Percentiles rank a stretch among this genome's conserved stretches.
phyloP scores from a whole-genome alignment of 2,113 vertebrate species.

The Oryzias curvinotus region DNA sequence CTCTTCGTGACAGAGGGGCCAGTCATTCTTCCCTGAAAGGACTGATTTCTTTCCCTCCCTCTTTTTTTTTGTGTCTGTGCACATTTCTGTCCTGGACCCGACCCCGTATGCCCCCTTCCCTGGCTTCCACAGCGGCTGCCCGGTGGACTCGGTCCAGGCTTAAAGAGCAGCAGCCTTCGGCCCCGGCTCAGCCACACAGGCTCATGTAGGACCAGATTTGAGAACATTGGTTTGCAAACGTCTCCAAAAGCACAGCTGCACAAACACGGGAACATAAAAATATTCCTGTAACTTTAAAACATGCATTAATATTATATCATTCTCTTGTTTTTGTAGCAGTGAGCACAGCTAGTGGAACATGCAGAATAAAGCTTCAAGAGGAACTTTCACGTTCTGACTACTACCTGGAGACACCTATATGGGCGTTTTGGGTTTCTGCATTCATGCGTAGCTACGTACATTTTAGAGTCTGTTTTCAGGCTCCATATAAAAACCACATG shows the following conservation, averaged over 20 bases:
- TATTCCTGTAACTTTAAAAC: too few species aligned
- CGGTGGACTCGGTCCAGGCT: constrained; percentile 23
- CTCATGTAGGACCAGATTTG: constrained; percentile 15
- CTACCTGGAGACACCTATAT: too few species aligned
- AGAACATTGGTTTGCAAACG: constrained; percentile 25
- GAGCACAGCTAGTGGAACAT: too few species aligned
- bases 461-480: too few species aligned
- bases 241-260: background rate
- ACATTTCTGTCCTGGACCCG: constrained; percentile 62
- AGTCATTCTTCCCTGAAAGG: constrained; percentile 71
- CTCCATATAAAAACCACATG: too few species aligned
- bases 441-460: too few species aligned
- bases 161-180: constrained; percentile 43
- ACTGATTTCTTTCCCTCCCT: constrained; percentile 37
- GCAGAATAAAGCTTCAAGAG: too few species aligned
- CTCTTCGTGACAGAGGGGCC: constrained; percentile 64
- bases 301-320: too few species aligned
- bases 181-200: constrained; percentile 9
- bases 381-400: too few species aligned
- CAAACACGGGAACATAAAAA: too few species aligned
- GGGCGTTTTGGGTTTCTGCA: too few species aligned
- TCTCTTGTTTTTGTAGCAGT: too few species aligned
- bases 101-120: constrained; percentile 50
- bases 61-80: constrained; percentile 66
- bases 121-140: constrained; percentile 9